Evolutionary conservation across 2,113 vertebrate genomes (phyloP), one percentile per base, ranked within the genome.

Genomic region (Labrus mixtus): DNA sequence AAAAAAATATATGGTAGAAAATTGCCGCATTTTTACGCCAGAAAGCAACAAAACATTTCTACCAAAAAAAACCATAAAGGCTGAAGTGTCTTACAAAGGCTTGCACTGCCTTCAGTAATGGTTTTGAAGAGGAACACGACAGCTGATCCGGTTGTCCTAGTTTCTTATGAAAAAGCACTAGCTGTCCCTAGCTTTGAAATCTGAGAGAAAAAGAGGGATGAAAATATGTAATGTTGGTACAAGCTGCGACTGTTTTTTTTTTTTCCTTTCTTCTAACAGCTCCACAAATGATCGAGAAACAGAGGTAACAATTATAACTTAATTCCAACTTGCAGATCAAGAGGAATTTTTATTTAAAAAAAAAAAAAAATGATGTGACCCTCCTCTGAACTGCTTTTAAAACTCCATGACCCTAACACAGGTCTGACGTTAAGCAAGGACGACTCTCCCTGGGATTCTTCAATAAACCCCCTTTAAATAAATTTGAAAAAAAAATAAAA

Each of bases 381-480:
- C 83, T 85, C 19, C 29, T 53, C 68, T 90, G 82, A 90, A 87
- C 87, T 56, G 45, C 59, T 79, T 78, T 66, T 22, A 75, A 83
- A 85, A 88, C 80, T 78, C 55, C 53, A 76, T 80, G 68, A 85
- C 78, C 84, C 56, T 51, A 55, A 53, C 7, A 3, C 57, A 36
- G 61, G 66, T 72, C 71, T 22, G 11, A 66, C 85, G 81, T 82
- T 80, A 86, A 86, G 83, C 77, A 75, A 72, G 79, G 76, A 89
- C 69, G 83, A 90, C 84, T 70, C 68, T 58, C 73, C 83, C 67
- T 22, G 23, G 76, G 77, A 85, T 84, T 76, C 76, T 79, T 85
- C 86, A 87, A 85, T 87, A 86, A 68, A 73, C 76, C 74, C 74
- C 78, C 76, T 90, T 88, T 91, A 89, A 77, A 87, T 87, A 79